Evolutionary conservation across 2,797 vertebrate species (phyloP), one percentile per base, ranked within the genome.

Genomic region (Loris lydekkerianus): DNA sequence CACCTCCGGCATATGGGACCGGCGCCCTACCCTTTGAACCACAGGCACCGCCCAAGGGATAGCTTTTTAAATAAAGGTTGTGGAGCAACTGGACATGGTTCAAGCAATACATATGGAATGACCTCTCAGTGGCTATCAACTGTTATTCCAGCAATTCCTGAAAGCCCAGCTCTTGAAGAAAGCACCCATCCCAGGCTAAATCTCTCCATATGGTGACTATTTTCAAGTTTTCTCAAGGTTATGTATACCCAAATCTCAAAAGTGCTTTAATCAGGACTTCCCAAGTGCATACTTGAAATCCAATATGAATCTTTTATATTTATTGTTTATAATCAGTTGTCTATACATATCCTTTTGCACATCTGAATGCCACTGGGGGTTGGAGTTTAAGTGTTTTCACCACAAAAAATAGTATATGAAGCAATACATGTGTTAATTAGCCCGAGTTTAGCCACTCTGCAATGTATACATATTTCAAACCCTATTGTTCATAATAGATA

Each of bases 161-260:
- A 89, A 96, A 97, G 8, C 7, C 70, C 31, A 96, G 49, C 20
- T 91, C 70, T 65, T 76, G 20, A 7, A 83, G 82, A 89, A 96
- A 75, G 10, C 15, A n/a, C 94, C 60, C 63, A n/a, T 95, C 60
- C 63, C 69, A 91, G 21, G 20, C 43, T 95, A 93, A 95, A 85
- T 85, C 21, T 70, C 46, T 86, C 20, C 23, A 67, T 49, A 83
- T 15, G 18, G 49, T 29, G 49, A 89, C n/a, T n/a, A 92, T 87
- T 92, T 93, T 86, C 75, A 93, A 75, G 73, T 96, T 96, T 93
- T 78, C 34, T 91, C 78, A 73, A 92, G 56, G 37, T 56, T 56
- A 91, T 14, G 67, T 72, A 46, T 17, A 72, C 77, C 31, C 89
- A 94, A 96, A 86, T 69, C 18, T 18, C 82, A 7, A 40, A 82